Percentiles rank a stretch among this genome's conserved stretches.
These are phyloP conservation scores for Oedothorax gibbosus DNA, from an alignment of 1,140 invertebrate genomes.

Conservation along the genomic window DNA sequence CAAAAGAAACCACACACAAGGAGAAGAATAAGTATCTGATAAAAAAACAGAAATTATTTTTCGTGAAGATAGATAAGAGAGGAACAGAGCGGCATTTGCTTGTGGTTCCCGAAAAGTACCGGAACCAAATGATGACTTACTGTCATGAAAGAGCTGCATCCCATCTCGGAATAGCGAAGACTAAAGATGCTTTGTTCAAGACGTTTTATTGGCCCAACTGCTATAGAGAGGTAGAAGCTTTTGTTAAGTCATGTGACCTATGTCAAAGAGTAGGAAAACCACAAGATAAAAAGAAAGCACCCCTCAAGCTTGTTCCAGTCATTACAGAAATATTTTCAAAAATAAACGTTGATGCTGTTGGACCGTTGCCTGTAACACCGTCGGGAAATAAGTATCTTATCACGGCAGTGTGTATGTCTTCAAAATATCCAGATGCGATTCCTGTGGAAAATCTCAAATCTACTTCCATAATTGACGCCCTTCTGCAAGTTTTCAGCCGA, in stretches of 20 bases:
- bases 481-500: conserved; percentile 14
- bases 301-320: background rate
- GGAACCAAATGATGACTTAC: background rate
- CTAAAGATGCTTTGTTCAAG: background rate
- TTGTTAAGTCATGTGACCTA: background rate
- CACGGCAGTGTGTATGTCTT: background rate
- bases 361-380: background rate
- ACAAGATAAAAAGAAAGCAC: background rate
- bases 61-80: background rate
- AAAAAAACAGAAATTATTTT: background rate
- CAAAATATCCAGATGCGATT: conserved; percentile 18
- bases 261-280: conserved; percentile 1
- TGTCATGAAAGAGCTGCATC: background rate
- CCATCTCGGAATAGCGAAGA: background rate
- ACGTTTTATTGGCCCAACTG: conserved; percentile 4
- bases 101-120: background rate
- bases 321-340: conserved; percentile 22
- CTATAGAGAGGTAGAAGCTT: background rate
- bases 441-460: background rate
- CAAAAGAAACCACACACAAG: background rate
- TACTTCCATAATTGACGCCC: background rate
- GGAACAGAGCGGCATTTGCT: background rate
- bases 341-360: background rate
- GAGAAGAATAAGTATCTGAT: background rate
- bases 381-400: conserved; percentile 8